phyloP scores from a whole-genome alignment of 2,888 invertebrate species.

The Embidobia sp. region DNA sequence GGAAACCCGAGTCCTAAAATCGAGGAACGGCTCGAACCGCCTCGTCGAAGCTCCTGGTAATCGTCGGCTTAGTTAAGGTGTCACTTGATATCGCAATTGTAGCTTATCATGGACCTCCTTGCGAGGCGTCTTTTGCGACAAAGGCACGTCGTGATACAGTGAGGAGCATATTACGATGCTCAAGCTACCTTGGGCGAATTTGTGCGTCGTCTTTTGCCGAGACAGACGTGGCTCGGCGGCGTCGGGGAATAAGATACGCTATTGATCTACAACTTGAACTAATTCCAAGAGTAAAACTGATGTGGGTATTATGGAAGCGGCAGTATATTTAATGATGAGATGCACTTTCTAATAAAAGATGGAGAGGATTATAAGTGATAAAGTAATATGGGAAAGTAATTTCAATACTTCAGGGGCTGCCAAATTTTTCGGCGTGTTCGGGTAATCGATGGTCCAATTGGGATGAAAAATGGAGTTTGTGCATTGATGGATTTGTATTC shows the following conservation, averaged over 20 bases:
- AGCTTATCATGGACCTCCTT: conserved; percentile 13
- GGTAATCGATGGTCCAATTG: conserved; percentile 5
- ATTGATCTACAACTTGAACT: conserved; percentile 12
- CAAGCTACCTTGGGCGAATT: conserved; percentile 4
- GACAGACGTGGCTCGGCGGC: not conserved
- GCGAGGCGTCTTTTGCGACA: conserved; percentile 6
- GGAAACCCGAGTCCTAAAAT: conserved; percentile 17
- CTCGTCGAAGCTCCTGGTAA: conserved; percentile 7
- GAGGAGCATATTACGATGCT: conserved; percentile 3
- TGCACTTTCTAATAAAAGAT: no score
- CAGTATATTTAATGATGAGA: no score
- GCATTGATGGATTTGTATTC: no score
- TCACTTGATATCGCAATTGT: conserved; percentile 21
- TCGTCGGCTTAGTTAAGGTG: conserved; percentile 6
- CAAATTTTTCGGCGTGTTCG: not conserved
- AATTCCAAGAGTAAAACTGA: not conserved
- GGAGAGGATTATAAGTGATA: no score
- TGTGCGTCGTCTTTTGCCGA: not conserved
- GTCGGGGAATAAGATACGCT: conserved; percentile 8
- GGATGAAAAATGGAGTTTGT: no score
- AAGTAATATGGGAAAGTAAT: no score
- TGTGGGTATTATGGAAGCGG: not conserved
- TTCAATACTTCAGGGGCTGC: no score
- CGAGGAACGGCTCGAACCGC: not conserved
- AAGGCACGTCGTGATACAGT: conserved; percentile 5